Base-by-base conservation (phyloP, 2,888 invertebrate genomes). In the Chirona hameri region DNA sequence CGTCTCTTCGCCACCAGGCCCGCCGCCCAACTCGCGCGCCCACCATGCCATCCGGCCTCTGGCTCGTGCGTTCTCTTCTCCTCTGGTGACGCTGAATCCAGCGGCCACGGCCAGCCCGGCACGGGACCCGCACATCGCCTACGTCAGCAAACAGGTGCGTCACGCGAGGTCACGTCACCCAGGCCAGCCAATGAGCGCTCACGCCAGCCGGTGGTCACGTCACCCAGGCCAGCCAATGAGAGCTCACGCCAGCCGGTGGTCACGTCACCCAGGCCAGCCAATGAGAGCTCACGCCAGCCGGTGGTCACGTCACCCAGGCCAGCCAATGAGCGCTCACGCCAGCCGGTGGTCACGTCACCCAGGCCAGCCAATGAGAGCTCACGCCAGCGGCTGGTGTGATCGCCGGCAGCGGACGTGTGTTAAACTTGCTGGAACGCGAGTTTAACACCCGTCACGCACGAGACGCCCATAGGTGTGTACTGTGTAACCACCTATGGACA, bases 201-300 rank as follows among this genome's bases (percentile, higher is more conserved):
- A 52, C 0, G 15, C 52, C 27, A 60, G n/a, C 81, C 31, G 76
- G n/a, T n/a, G n/a, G n/a, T n/a, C 39, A 76, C 76, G 39, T 79
- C 79, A 79, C 79, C 27, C 52, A 52, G 52, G 52, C 27, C 79
- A 79, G 79, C 79, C 27, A 79, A 15, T 52, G 52, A 52, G 79
- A 52, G 14, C 12, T 31, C 14, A n/a, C 31, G 29, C n/a, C n/a
- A n/a, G n/a, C n/a, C n/a, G n/a, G n/a, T n/a, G n/a, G n/a, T n/a
- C n/a, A 48, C 31, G 39, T 31, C 18, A 27, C 93, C 92, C 79
- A 87, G 87, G 31, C 88, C 88, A 39, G 92, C 89, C 4, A 48
- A 12, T 48, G 48, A 48, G 9, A 12, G 7, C 48, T 10, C 48
- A 12, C 12, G 9, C 7, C 48, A 48, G 48, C 48, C 9, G 48